Evolutionary conservation across 2,113 vertebrate genomes (phyloP).

Genomic region (Pontoporia blainvillei): DNA sequence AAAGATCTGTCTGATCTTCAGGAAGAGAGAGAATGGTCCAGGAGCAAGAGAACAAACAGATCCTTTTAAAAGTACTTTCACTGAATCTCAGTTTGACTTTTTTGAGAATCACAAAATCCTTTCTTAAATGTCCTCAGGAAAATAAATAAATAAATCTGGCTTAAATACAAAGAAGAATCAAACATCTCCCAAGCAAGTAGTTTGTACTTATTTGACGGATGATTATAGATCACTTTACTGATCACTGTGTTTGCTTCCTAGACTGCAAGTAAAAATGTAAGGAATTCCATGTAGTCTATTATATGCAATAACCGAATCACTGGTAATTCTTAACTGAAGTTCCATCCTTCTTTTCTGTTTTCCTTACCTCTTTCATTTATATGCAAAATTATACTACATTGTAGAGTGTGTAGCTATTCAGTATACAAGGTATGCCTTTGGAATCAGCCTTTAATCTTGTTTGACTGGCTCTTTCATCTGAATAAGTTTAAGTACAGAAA

Average conservation of each 20-base stretch:
- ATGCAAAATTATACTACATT: background rate
- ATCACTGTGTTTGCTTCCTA: background rate
- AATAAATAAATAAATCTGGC: background rate
- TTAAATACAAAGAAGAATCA: background rate
- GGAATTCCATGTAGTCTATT: background rate
- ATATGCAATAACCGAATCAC: background rate
- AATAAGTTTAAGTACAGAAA: background rate
- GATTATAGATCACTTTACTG: background rate
- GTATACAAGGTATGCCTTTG: background rate
- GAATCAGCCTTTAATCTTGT: background rate
- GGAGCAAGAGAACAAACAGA: background rate
- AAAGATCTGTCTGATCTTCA: background rate
- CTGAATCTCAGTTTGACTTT: background rate
- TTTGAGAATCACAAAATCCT: background rate
- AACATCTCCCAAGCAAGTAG: background rate
- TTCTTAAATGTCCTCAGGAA: background rate
- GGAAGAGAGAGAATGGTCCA: background rate
- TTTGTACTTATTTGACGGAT: background rate
- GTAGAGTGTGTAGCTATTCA: background rate
- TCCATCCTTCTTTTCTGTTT: background rate
- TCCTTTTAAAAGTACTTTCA: background rate
- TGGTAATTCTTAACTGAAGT: background rate
- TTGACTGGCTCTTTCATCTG: background rate
- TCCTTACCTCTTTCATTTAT: background rate
- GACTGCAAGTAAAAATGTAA: background rate